Evolutionary conservation across 1,140 invertebrate genomes (phyloP).

Genomic region (Plodia interpunctella): DNA sequence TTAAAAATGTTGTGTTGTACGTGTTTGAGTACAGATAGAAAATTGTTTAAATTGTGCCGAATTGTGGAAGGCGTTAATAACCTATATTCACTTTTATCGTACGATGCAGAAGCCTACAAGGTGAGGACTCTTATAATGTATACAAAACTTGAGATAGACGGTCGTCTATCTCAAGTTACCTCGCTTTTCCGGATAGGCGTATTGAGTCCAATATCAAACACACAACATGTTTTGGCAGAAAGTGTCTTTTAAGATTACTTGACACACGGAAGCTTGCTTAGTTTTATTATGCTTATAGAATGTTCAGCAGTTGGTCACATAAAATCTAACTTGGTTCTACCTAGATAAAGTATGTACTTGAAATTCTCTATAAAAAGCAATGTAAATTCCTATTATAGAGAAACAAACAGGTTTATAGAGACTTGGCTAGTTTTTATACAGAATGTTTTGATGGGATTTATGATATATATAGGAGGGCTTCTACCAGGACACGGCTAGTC

Average conservation of each 20-base stretch:
- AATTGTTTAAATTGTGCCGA: constrained; percentile 42
- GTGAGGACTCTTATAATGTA: constrained; percentile 29
- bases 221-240: no score
- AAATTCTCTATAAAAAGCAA: no score
- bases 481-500: constrained; percentile 34
- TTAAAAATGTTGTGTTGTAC: constrained; percentile 53
- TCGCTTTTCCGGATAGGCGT: no score
- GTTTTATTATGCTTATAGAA: no score
- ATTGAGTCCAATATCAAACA: no score
- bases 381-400: no score
- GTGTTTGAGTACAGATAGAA: constrained; percentile 47
- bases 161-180: background rate
- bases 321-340: no score
- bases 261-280: no score
- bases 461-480: constrained; percentile 36
- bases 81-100: constrained; percentile 45
- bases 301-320: no score
- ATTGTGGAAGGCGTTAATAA: constrained; percentile 48
- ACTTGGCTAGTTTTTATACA: background rate
- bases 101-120: constrained; percentile 46
- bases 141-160: background rate
- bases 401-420: no score
- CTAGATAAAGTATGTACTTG: no score
- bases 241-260: no score
- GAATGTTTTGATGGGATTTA: background rate